phyloP scores from a whole-genome alignment of 2,797 vertebrate genomes.

The Clarias laeviceps region DNA sequence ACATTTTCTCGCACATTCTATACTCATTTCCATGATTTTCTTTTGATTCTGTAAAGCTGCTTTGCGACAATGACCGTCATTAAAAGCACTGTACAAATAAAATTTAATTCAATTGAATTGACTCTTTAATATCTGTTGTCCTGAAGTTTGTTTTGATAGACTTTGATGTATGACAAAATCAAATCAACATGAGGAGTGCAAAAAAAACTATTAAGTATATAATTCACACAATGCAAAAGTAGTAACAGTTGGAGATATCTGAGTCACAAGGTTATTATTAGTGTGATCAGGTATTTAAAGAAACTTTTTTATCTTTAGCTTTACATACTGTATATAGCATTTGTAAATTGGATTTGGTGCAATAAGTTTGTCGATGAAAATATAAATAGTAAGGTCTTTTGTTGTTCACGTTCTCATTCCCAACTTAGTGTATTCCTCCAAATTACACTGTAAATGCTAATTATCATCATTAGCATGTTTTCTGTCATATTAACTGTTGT shows the following conservation, averaged over 20 bases:
- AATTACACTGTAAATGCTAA: conserved; percentile 28
- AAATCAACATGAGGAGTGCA: neutral
- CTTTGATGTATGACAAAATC: neutral
- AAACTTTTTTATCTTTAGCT: neutral
- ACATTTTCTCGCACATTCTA: no score
- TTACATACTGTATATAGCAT: neutral
- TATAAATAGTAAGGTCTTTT: neutral
- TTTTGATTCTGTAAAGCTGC: no score
- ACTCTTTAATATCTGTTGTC: neutral
- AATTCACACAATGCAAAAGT: neutral
- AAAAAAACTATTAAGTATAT: neutral
- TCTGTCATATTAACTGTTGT: conserved; percentile 33
- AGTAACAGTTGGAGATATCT: neutral
- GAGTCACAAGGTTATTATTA: neutral
- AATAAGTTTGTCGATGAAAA: neutral
- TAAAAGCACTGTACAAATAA: no score
- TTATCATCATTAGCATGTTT: conserved; percentile 49
- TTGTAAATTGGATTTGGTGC: neutral
- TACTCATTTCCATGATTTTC: no score
- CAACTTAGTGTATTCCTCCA: neutral
- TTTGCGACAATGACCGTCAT: no score
- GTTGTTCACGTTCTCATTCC: neutral
- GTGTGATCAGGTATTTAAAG: neutral
- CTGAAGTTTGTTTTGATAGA: neutral
- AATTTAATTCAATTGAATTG: no score